Conservation (phyloP, 2,797 vertebrate species). For the Paguma larvata region DNA sequence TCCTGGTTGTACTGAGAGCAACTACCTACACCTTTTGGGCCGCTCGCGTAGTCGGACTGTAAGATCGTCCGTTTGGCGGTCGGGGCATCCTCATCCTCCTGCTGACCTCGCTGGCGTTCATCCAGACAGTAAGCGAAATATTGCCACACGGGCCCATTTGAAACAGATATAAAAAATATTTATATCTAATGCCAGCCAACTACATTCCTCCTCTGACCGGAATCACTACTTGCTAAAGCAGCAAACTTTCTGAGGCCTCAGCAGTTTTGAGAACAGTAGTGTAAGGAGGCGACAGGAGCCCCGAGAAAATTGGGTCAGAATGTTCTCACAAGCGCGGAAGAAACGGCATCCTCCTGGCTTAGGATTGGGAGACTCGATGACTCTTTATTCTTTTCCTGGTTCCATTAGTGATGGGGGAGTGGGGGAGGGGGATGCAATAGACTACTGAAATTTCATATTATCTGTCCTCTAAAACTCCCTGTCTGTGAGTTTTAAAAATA, state of each 20-base stretch:
- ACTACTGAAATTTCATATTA: background rate
- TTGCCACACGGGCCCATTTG: background rate
- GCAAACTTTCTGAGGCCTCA: background rate
- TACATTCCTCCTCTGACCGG: background rate
- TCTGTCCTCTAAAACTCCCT: constrained; percentile 1
- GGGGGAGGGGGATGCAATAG: background rate
- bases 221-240: background rate
- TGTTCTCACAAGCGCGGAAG: background rate
- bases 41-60: background rate
- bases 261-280: background rate
- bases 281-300: background rate
- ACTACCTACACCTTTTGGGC: background rate
- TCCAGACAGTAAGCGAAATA: background rate
- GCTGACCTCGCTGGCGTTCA: background rate
- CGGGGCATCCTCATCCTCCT: background rate
- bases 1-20: background rate
- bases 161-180: background rate
- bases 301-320: constrained; percentile 18
- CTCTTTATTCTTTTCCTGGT: constrained; percentile 49
- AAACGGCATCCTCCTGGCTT: background rate
- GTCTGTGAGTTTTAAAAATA: background rate
- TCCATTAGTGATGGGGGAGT: background rate
- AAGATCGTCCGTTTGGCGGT: background rate
- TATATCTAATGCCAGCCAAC: background rate
- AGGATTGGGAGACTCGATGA: background rate